Percentiles rank a stretch among this genome's conserved stretches.
Evolutionary conservation across 1,140 invertebrate genomes (phyloP).

Genomic region (Wiebesia pumilae): DNA sequence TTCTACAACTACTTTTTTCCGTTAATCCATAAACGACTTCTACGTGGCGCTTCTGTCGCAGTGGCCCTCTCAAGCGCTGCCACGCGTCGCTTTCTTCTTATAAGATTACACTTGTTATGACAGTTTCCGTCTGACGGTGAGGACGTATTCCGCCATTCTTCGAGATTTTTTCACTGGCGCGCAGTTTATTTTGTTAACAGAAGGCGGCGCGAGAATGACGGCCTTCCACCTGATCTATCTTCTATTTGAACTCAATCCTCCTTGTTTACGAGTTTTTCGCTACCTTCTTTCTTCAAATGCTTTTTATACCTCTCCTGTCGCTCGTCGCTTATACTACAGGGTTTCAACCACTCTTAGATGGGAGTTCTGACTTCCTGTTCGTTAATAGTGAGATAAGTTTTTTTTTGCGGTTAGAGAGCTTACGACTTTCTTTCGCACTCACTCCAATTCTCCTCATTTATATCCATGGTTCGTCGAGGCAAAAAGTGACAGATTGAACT

Average conservation of each 20-base stretch:
- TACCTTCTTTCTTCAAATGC: slow-evolving; percentile 37
- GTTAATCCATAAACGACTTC: neutral
- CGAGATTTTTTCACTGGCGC: slow-evolving; percentile 2
- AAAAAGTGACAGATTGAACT: slow-evolving; percentile 39
- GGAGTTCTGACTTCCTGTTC: slow-evolving; percentile 42
- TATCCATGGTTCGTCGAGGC: neutral
- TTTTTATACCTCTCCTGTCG: neutral
- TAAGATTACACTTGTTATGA: slow-evolving; percentile 73
- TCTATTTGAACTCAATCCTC: slow-evolving; percentile 48
- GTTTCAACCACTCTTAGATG: slow-evolving; percentile 26
- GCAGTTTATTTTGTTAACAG: slow-evolving; percentile 71
- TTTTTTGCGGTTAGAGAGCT: neutral
- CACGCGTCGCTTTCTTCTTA: slow-evolving; percentile 31
- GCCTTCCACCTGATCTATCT: neutral
- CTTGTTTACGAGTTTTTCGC: slow-evolving; percentile 51
- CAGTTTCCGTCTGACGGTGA: slow-evolving; percentile 61
- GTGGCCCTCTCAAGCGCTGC: too few relatives aligned
- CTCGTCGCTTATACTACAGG: neutral
- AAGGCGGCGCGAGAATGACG: too few relatives aligned
- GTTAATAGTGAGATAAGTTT: slow-evolving; percentile 38
- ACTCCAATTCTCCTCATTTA: slow-evolving; percentile 33
- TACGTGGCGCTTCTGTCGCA: neutral
- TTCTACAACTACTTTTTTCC: neutral
- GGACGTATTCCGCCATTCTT: slow-evolving; percentile 53
- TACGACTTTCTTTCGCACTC: slow-evolving; percentile 18